These are phyloP conservation scores for Bombus turneri DNA, from an alignment of 1,140 invertebrate species.

Conservation along the genomic window DNA sequence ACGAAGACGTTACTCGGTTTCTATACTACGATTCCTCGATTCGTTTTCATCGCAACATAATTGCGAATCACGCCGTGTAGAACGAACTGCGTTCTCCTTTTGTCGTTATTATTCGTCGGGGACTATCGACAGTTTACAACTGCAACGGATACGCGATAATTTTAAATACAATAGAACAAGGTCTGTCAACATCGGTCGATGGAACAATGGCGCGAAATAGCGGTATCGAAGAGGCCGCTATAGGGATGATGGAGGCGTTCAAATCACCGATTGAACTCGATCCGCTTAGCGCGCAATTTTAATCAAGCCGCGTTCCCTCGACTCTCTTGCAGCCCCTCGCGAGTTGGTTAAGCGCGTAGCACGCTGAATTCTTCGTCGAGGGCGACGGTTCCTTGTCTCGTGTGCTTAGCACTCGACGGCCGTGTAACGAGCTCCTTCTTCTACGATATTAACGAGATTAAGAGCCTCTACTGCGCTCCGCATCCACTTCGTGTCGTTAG, in stretches of 20 bases:
- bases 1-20: background rate
- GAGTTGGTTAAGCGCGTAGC: conserved; percentile 4
- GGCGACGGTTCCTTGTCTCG: background rate
- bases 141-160: background rate
- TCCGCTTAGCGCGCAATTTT: conserved; percentile 11
- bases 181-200: background rate
- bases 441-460: conserved; percentile 48
- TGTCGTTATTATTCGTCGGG: background rate
- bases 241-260: background rate
- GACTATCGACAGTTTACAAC: background rate
- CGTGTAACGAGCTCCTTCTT: conserved; percentile 39
- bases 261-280: conserved; percentile 19
- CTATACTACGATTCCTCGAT: background rate
- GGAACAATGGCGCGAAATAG: background rate
- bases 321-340: background rate
- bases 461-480: conserved; percentile 6
- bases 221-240: background rate
- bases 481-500: background rate
- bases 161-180: background rate
- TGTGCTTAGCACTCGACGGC: conserved; percentile 10
- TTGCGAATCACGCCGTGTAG: background rate
- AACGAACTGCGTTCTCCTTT: background rate
- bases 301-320: conserved; percentile 2
- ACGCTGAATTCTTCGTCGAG: background rate
- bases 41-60: background rate